phyloP scores from a whole-genome alignment of 2,113 vertebrate species.

The Melanerpes formicivorus region DNA sequence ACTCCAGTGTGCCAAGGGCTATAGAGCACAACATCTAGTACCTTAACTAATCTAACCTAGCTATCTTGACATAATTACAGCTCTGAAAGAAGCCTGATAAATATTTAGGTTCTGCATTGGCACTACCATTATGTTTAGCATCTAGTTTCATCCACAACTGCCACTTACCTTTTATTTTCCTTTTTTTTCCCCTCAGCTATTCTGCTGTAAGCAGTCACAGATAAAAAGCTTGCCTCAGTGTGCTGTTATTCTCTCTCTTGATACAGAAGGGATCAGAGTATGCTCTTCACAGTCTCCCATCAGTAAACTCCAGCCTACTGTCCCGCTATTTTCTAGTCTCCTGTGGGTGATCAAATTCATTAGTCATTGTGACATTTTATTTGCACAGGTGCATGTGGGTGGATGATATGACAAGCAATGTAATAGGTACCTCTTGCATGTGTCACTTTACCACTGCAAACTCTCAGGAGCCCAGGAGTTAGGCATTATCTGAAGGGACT shows the following conservation, averaged over 20 bases:
- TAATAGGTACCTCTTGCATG: not conserved
- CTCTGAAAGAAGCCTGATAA: not conserved
- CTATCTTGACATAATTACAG: not conserved
- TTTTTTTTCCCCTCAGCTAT: not conserved
- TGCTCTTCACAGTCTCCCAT: not conserved
- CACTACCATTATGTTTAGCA: not conserved
- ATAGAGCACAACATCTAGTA: not conserved
- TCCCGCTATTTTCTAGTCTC: not conserved
- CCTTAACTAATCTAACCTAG: not conserved
- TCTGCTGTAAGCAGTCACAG: not conserved
- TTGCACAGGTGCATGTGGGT: not conserved
- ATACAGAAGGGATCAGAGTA: not conserved
- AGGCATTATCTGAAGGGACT: not conserved
- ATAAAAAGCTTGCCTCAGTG: not conserved
- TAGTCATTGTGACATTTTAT: not conserved
- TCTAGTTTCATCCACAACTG: not conserved
- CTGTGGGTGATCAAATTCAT: not conserved
- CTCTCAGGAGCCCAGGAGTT: not conserved
- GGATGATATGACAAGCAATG: not conserved
- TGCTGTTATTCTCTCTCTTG: not conserved
- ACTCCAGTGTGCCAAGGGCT: not conserved
- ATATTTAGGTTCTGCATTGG: not conserved
- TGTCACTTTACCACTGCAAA: not conserved
- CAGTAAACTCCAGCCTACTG: not conserved
- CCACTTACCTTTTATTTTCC: not conserved